These are phyloP conservation scores for Trachemys scripta DNA, from an alignment of 2,113 vertebrate genomes.

Conservation along the genomic window DNA sequence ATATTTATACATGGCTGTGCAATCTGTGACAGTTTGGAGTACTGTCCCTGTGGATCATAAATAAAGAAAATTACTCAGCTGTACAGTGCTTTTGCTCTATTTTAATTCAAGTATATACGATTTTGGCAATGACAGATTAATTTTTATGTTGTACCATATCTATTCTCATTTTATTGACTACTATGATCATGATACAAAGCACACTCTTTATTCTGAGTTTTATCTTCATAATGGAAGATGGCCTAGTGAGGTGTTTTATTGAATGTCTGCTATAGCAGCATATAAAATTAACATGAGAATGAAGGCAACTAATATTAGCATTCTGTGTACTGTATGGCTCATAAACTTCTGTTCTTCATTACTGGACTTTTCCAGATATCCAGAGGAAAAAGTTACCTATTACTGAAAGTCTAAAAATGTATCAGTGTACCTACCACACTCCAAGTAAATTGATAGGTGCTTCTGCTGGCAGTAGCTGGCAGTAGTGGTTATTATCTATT, in stretches of 20 bases:
- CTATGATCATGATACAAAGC: background rate
- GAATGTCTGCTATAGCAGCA: background rate
- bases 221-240: background rate
- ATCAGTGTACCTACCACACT: background rate
- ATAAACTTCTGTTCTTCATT: constrained; percentile 14
- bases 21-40: background rate
- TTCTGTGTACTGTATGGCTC: background rate
- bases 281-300: background rate
- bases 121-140: background rate
- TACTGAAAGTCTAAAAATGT: background rate
- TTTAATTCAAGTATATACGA: background rate
- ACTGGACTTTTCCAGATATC: background rate
- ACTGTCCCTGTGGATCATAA: background rate
- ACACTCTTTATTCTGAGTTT: background rate
- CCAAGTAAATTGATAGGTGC: background rate
- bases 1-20: background rate
- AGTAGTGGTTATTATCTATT: background rate
- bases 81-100: background rate
- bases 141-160: background rate
- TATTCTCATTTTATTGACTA: background rate
- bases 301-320: background rate
- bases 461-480: background rate
- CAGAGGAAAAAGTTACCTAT: background rate
- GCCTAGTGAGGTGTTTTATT: background rate
- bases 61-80: background rate